These are phyloP conservation scores for Myripristis jacobus DNA, from an alignment of 2,797 vertebrate genomes.

Conservation along the genomic window DNA sequence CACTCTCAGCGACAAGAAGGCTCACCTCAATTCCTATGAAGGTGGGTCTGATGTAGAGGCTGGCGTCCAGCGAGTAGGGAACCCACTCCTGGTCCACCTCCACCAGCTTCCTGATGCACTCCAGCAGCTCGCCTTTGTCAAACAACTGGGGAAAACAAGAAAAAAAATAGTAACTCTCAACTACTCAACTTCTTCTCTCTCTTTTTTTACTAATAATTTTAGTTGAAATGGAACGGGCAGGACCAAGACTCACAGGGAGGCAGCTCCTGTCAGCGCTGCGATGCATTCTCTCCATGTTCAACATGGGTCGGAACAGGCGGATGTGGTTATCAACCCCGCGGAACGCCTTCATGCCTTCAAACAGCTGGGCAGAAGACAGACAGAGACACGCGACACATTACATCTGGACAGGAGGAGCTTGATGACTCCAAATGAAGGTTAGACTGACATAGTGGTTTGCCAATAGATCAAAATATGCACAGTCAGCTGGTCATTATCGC, in stretches of 20 bases:
- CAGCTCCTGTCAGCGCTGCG: slow-evolving; percentile 83
- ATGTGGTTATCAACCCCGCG: slow-evolving; percentile 85
- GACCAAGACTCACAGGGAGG: slow-evolving; percentile 85
- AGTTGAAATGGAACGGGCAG: no score
- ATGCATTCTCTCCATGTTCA: slow-evolving; percentile 93
- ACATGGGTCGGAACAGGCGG: slow-evolving; percentile 90
- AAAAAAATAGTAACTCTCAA: neutral
- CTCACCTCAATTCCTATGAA: slow-evolving; percentile 89
- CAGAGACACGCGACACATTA: neutral
- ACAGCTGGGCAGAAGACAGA: slow-evolving; percentile 80
- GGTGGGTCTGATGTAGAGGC: slow-evolving; percentile 92
- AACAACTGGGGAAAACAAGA: slow-evolving; percentile 78
- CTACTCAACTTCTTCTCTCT: neutral
- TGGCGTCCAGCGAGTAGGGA: slow-evolving; percentile 81
- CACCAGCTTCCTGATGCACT: slow-evolving; percentile 89
- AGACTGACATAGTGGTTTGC: no score
- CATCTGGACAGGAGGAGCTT: neutral
- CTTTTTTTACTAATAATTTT: no score
- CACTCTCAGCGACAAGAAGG: neutral
- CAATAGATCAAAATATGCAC: no score
- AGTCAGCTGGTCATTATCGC: no score
- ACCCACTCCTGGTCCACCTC: slow-evolving; percentile 92
- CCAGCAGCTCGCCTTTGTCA: slow-evolving; percentile 85
- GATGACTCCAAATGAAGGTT: no score
- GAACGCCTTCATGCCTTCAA: slow-evolving; percentile 94